Evolutionary conservation across 2,888 invertebrate genomes (phyloP).

Genomic region (Apamea epomidion): DNA sequence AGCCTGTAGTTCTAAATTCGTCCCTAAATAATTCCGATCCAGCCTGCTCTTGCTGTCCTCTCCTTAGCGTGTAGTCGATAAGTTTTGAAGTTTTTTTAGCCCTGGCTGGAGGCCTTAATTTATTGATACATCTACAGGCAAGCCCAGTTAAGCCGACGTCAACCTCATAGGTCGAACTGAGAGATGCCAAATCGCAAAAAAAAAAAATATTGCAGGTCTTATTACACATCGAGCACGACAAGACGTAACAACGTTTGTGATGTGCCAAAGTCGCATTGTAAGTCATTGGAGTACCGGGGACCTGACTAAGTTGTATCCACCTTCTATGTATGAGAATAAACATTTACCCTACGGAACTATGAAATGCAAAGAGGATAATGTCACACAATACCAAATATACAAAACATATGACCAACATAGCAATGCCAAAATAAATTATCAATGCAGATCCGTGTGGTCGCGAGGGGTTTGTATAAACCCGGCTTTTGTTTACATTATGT

Average conservation of each 20-base stretch:
- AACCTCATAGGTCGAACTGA: too few relatives aligned
- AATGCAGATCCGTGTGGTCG: constrained; percentile 69
- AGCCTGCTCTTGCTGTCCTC: too few relatives aligned
- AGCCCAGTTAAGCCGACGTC: too few relatives aligned
- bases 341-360: not conserved
- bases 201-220: too few relatives aligned
- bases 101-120: too few relatives aligned
- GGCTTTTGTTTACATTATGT: constrained; percentile 63
- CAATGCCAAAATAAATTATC: constrained; percentile 68
- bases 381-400: not conserved
- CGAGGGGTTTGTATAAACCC: constrained; percentile 50
- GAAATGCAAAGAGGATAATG: not conserved
- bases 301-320: not conserved
- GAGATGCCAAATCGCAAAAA: too few relatives aligned
- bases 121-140: too few relatives aligned
- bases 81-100: too few relatives aligned
- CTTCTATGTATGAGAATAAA: too few relatives aligned
- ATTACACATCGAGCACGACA: not conserved
- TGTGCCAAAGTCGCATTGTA: not conserved
- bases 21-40: too few relatives aligned
- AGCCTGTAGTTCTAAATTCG: too few relatives aligned
- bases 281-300: not conserved
- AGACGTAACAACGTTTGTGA: not conserved
- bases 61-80: too few relatives aligned
- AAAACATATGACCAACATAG: constrained; percentile 55